Conservation (phyloP, 2,888 invertebrate genomes). For the Hydropsyche betteni region DNA sequence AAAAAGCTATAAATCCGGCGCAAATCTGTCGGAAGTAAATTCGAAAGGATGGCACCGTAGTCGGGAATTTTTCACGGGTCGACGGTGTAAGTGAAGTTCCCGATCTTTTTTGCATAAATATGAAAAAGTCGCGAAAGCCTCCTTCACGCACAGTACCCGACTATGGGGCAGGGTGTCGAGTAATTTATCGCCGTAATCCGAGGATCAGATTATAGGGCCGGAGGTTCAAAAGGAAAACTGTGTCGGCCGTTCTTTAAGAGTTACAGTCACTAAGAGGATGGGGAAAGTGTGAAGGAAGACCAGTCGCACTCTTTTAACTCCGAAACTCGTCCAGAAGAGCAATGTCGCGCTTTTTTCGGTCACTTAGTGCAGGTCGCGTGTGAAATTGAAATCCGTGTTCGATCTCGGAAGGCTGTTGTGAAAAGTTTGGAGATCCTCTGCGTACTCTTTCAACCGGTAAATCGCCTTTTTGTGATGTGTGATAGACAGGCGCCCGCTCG, state of each 20-base stretch:
- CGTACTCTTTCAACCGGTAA: no score
- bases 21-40: no score
- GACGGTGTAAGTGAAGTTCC: slow-evolving; percentile 15
- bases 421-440: no score
- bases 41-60: neutral
- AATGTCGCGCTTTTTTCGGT: no score
- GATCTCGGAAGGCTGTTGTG: no score
- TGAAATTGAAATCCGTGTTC: slow-evolving; percentile 8
- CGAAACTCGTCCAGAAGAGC: no score
- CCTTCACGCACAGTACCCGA: neutral
- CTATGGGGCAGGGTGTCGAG: neutral
- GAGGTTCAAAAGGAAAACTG: slow-evolving; percentile 30
- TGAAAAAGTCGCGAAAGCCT: slow-evolving; percentile 12
- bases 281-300: neutral
- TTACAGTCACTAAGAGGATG: neutral
- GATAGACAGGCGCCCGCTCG: no score
- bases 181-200: slow-evolving; percentile 29
- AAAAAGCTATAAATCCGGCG: no score
- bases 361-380: slow-evolving; percentile 8
- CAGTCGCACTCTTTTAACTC: no score
- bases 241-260: slow-evolving; percentile 22
- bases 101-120: slow-evolving; percentile 28
- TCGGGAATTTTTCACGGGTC: slow-evolving; percentile 4
- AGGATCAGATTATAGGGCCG: slow-evolving; percentile 23
- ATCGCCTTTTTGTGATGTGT: no score